phyloP scores from a whole-genome alignment of 2,797 vertebrate species.

The Vultur gryphus region DNA sequence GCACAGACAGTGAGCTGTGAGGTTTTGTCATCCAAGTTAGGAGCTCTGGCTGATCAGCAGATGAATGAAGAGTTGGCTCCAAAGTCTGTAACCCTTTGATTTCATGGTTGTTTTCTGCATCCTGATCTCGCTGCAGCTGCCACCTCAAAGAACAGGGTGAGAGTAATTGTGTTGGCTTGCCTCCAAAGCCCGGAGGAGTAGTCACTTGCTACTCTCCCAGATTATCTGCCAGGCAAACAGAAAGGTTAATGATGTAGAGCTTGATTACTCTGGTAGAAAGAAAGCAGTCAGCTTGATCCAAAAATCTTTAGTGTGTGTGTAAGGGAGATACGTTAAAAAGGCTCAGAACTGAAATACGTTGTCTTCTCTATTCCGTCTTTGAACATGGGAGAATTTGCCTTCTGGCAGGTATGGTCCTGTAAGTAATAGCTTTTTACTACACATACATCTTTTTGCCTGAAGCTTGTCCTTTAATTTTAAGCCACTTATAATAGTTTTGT shows the following conservation, averaged over 20 bases:
- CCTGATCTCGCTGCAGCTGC: slow-evolving; percentile 21
- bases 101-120: slow-evolving; percentile 8
- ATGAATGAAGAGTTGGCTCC: slow-evolving; percentile 21
- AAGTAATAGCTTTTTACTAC: background rate
- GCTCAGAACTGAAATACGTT: background rate
- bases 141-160: slow-evolving; percentile 41
- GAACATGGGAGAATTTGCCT: slow-evolving; percentile 12
- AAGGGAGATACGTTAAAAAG: background rate
- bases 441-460: background rate
- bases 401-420: background rate
- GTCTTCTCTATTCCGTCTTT: background rate
- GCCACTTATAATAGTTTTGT: background rate
- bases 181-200: slow-evolving; percentile 32
- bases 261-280: slow-evolving; percentile 60
- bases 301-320: slow-evolving; percentile 18
- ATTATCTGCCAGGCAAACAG: slow-evolving; percentile 49
- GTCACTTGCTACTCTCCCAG: slow-evolving; percentile 32
- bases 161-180: slow-evolving; percentile 54
- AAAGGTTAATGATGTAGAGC: slow-evolving; percentile 62
- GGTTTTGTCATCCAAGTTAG: background rate
- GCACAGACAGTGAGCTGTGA: background rate
- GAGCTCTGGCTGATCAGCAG: background rate
- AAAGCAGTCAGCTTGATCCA: slow-evolving; percentile 39
- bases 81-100: slow-evolving; percentile 18
- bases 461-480: slow-evolving; percentile 15